Conservation (phyloP, 1,140 invertebrate species). For the Belonocnema kinseyi region DNA sequence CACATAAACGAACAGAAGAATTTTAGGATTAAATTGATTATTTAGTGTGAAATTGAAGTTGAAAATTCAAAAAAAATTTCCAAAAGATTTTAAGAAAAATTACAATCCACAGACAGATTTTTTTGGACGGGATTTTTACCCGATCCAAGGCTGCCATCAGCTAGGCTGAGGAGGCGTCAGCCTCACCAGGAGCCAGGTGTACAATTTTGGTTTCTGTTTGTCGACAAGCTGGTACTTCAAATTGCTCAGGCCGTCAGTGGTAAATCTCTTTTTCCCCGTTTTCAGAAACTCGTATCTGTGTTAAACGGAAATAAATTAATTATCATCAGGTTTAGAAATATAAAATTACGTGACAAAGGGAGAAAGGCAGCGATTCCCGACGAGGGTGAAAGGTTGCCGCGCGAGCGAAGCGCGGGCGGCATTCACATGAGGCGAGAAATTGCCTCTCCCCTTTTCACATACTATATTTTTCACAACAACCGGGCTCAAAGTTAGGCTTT, state of each 20-base stretch:
- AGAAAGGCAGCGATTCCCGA: no score
- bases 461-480: no score
- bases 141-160: slow-evolving; percentile 77
- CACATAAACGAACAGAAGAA: background rate
- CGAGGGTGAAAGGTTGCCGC: no score
- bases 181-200: slow-evolving; percentile 86
- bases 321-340: background rate
- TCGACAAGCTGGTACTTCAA: slow-evolving; percentile 88
- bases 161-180: slow-evolving; percentile 76
- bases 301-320: slow-evolving; percentile 37
- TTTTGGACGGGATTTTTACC: slow-evolving; percentile 50
- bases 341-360: no score
- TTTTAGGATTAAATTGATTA: no score
- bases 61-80: background rate
- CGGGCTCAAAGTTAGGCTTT: no score
- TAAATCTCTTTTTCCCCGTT: slow-evolving; percentile 87
- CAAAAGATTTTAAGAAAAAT: background rate
- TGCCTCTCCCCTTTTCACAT: no score
- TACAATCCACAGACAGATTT: background rate
- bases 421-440: no score
- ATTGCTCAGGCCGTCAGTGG: slow-evolving; percentile 90
- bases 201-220: slow-evolving; percentile 82
- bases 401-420: no score
- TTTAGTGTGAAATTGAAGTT: no score
- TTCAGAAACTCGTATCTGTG: slow-evolving; percentile 89